Evolutionary conservation across 2,797 vertebrate species (phyloP).

Genomic region (Sebastiscus tertius): DNA sequence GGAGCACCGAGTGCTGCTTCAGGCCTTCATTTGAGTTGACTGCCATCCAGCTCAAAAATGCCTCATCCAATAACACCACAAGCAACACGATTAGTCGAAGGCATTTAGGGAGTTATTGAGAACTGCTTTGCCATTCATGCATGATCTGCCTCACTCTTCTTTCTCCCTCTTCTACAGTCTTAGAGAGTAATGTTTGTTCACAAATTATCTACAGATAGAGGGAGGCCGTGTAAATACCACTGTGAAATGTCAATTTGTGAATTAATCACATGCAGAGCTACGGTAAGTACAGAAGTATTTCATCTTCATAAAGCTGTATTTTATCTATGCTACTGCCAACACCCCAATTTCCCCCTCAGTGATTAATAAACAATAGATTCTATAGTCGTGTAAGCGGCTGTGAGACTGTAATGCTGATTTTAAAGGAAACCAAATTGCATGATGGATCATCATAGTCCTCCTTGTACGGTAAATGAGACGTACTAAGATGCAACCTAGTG

Average conservation of each 20-base stretch:
- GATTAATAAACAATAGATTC: background rate
- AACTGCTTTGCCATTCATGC: background rate
- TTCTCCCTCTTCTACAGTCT: background rate
- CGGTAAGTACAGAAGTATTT: background rate
- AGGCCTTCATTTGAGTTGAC: slow-evolving; percentile 13
- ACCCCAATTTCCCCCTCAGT: background rate
- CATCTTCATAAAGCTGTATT: background rate
- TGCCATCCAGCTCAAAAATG: slow-evolving; percentile 10
- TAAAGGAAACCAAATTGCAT: background rate
- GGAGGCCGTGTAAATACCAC: background rate
- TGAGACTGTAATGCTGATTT: background rate
- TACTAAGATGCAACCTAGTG: background rate
- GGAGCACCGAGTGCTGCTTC: background rate
- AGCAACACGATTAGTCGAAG: background rate
- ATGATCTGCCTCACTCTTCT: background rate
- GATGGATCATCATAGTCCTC: background rate
- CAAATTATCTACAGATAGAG: slow-evolving; percentile 2
- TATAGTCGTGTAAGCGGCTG: background rate
- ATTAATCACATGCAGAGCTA: background rate
- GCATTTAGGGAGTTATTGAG: slow-evolving; percentile 7
- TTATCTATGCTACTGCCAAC: background rate
- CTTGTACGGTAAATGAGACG: background rate
- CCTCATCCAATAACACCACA: slow-evolving; percentile 6
- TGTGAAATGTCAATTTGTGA: slow-evolving; percentile 14
- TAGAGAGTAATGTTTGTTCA: slow-evolving; percentile 1